Conservation (phyloP, 92 coral and sea anemone genomes). For the Metridium senile region DNA sequence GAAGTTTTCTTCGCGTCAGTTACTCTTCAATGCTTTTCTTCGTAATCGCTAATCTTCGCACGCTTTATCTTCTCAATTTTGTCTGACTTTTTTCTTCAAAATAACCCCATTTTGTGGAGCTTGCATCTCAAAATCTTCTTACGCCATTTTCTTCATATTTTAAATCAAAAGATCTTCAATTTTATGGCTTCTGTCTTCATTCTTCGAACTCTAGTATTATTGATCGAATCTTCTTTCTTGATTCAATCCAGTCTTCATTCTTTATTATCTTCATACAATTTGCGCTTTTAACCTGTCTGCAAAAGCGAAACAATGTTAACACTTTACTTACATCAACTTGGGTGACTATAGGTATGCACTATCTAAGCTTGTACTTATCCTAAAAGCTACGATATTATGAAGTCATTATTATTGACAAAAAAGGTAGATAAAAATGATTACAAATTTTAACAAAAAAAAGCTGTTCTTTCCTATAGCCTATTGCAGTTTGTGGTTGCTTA, state of each 20-base stretch:
- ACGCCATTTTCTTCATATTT: conserved; percentile 18
- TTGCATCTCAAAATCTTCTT: conserved; percentile 25
- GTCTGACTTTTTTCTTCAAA: conserved; percentile 11
- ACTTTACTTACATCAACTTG: conserved; percentile 16
- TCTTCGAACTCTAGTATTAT: conserved; percentile 20
- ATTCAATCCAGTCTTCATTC: conserved; percentile 52
- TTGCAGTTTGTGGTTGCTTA: background rate
- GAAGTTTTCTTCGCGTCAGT: conserved; percentile 23
- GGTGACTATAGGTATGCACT: background rate
- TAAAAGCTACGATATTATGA: background rate
- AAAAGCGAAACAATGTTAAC: conserved; percentile 58
- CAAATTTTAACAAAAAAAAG: background rate
- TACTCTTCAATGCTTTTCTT: conserved; percentile 29
- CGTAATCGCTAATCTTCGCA: conserved; percentile 19
- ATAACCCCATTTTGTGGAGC: conserved; percentile 22
- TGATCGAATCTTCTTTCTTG: conserved; percentile 53
- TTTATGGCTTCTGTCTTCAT: conserved; percentile 33
- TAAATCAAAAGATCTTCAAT: conserved; percentile 3
- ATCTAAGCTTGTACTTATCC: background rate
- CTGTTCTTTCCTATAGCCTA: too few relatives aligned
- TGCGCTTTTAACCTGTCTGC: conserved; percentile 63
- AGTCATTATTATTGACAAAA: background rate
- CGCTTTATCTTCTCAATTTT: conserved; percentile 20
- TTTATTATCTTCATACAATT: conserved; percentile 64
- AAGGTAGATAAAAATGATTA: background rate